Percentiles rank a stretch among this genome's conserved stretches.
These are phyloP conservation scores for Alcedo quadribrachys DNA, from an alignment of 2,797 vertebrate species.

Conservation along the genomic window DNA sequence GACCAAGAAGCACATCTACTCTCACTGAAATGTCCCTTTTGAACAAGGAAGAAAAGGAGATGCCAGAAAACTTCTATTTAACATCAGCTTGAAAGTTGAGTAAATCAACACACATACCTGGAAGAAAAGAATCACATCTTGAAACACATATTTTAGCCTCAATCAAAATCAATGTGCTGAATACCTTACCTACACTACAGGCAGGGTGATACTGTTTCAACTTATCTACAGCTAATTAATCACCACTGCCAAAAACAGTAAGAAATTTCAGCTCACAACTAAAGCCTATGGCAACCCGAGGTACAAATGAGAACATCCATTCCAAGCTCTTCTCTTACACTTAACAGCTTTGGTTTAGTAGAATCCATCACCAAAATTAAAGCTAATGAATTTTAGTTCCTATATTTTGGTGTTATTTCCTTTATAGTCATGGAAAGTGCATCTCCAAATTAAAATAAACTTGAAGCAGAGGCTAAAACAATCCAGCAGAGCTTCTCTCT, in stretches of 20 bases:
- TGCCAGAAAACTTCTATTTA: constrained; percentile 44
- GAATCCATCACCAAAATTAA: background rate
- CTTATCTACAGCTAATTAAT: background rate
- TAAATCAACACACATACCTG: constrained; percentile 60
- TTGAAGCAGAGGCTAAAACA: background rate
- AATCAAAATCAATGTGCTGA: background rate
- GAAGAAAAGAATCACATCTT: constrained; percentile 62
- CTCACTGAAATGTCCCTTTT: constrained; percentile 17
- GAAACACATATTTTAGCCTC: constrained; percentile 26
- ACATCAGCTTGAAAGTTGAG: constrained; percentile 43
- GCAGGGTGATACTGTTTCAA: background rate
- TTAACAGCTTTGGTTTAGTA: background rate
- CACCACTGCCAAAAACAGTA: background rate
- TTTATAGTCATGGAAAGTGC: background rate
- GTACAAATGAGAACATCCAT: background rate
- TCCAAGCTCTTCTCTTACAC: background rate
- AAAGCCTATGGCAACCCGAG: background rate
- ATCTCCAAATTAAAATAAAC: background rate
- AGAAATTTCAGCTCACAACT: background rate
- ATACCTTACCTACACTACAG: background rate
- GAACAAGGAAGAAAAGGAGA: constrained; percentile 32
- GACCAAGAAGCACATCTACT: constrained; percentile 13
- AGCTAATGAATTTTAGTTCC: background rate
- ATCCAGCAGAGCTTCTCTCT: constrained; percentile 3
- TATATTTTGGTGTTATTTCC: background rate